Base-by-base conservation (phyloP, 2,797 vertebrate genomes). In the Peromyscus eremicus region DNA sequence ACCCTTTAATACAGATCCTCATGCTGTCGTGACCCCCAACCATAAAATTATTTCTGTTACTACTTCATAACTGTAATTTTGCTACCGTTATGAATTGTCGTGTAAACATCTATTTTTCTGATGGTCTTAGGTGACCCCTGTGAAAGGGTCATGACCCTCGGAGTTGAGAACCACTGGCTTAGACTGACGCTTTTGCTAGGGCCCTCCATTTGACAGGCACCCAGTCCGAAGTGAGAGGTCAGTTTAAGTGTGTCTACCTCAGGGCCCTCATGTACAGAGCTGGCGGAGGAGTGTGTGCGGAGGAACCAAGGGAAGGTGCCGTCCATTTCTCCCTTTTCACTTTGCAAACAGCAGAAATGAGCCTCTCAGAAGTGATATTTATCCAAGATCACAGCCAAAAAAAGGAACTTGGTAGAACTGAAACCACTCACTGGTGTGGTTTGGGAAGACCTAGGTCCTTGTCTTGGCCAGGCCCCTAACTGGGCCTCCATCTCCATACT, bases 261-360 rank as follows among this genome's bases (percentile, higher is more conserved):
- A 57, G n/a, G 27, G 27, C 11, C 37, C 52, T 29, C 34, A 34
- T 81, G 25, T 37, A 62, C 70, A 11, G 16, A 83, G 46, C 89
- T 81, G 40, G n/a, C 23, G 57, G 27, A 21, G 80, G 55, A 93
- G 43, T 32, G 25, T 13, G 23, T 29, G 21, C 3, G 14, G 37
- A 82, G 82, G 70, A 13, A 57, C 12, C 40, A 86, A 90, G 40
- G 29, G 34, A 73, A 85, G 7, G 6, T 32, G 64, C 93, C 21
- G 8, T n/a, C 25, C 52, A 71, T 17, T 32, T 23, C 40, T n/a
- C 25, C 14, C 10, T 46, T 94, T 62, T 77, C 40, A 34, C 80
- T 92, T 75, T 94, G 27, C 57, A 77, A 49, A 75, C 82, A 23
- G 81, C 46, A 77, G 90, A 92, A 77, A 57, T 6, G 60, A 89